These are phyloP conservation scores for Carabus problematicus DNA, from an alignment of 2,888 invertebrate species.

Conservation along the genomic window DNA sequence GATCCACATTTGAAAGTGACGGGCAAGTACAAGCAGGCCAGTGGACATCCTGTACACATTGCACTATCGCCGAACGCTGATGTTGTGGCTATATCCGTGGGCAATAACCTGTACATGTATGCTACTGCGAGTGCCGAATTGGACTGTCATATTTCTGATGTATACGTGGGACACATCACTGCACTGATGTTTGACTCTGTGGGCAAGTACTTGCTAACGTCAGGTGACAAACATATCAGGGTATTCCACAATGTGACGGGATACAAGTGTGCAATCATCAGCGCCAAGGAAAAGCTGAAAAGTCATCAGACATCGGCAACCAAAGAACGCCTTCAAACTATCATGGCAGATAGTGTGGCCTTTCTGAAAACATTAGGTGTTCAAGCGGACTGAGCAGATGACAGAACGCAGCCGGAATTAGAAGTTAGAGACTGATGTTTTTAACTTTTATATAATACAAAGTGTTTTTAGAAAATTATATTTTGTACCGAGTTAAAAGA, in stretches of 20 bases:
- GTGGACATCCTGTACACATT: conserved; percentile 65
- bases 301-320: conserved; percentile 72
- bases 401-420: no score
- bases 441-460: no score
- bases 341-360: conserved; percentile 68
- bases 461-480: no score
- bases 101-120: conserved; percentile 72
- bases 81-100: conserved; percentile 74
- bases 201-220: conserved; percentile 74
- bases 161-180: conserved; percentile 65
- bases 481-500: no score
- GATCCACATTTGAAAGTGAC: conserved; percentile 75
- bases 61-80: conserved; percentile 82
- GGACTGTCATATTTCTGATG: conserved; percentile 71
- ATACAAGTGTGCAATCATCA: conserved; percentile 61
- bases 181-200: conserved; percentile 77
- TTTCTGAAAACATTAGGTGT: no score
- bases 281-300: conserved; percentile 62
- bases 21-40: conserved; percentile 68
- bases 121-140: conserved; percentile 70
- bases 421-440: no score
- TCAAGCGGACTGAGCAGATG: no score
- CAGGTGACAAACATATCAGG: conserved; percentile 78
- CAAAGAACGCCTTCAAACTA: conserved; percentile 75
- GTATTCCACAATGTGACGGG: conserved; percentile 83